phyloP scores from a whole-genome alignment of 2,888 invertebrate genomes.

The Hirtodrosophila trivittata region DNA sequence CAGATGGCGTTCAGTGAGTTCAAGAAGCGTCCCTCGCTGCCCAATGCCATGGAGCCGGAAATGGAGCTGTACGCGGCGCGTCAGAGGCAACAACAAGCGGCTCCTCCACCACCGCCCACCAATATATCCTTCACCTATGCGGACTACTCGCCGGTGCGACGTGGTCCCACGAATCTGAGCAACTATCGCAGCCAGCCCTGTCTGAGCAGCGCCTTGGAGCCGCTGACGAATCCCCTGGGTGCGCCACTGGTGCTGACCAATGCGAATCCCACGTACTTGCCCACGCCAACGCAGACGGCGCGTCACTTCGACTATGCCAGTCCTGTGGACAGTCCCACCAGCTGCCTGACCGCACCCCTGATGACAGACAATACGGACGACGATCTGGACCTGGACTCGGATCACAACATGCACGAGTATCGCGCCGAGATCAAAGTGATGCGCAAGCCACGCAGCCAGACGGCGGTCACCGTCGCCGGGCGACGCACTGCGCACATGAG shows the following conservation, averaged over 20 bases:
- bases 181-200: constrained; percentile 83
- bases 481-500: constrained; percentile 79
- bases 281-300: constrained; percentile 23
- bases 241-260: constrained; percentile 82
- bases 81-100: background rate
- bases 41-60: constrained; percentile 79
- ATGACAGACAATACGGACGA: constrained; percentile 78
- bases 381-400: constrained; percentile 82
- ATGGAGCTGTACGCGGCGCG: constrained; percentile 18
- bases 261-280: constrained; percentile 73
- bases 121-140: constrained; percentile 80
- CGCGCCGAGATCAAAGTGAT: constrained; percentile 89
- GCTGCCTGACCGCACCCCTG: constrained; percentile 61
- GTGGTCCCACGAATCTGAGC: constrained; percentile 37
- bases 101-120: constrained; percentile 72
- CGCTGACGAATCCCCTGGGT: constrained; percentile 82
- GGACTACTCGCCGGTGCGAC: constrained; percentile 55
- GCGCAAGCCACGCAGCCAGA: constrained; percentile 89
- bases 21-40: constrained; percentile 82
- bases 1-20: constrained; percentile 63
- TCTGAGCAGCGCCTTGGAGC: constrained; percentile 85
- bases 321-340: constrained; percentile 78
- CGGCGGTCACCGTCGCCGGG: constrained; percentile 86
- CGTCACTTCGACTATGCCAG: constrained; percentile 67
- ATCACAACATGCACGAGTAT: constrained; percentile 86